phyloP scores from a whole-genome alignment of 2,113 vertebrate species.

The Miniopterus natalensis region DNA sequence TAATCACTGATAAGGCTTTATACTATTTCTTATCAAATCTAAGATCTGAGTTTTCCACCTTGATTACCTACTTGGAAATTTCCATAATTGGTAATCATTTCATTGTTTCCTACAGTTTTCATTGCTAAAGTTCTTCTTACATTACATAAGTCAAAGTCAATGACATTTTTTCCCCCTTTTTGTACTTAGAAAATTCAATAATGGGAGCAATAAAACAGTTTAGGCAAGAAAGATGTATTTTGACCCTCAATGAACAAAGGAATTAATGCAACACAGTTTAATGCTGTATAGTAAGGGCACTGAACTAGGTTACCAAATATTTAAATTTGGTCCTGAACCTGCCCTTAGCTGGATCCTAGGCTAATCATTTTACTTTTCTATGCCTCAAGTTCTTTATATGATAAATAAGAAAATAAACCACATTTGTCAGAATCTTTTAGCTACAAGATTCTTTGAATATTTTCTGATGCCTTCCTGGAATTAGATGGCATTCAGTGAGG shows the following conservation, averaged over 20 bases:
- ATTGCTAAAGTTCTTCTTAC: neutral
- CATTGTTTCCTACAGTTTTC: neutral
- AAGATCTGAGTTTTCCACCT: conserved; percentile 53
- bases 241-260: conserved; percentile 19
- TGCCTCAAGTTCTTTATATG: neutral
- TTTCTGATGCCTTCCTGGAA: neutral
- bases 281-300: neutral
- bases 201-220: neutral
- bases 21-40: conserved; percentile 6
- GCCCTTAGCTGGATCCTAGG: neutral
- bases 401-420: neutral
- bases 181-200: conserved; percentile 28
- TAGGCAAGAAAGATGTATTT: neutral
- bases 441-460: neutral
- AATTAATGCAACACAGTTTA: neutral
- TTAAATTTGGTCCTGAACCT: neutral
- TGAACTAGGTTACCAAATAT: neutral
- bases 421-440: neutral
- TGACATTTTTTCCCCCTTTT: neutral
- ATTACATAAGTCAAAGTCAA: neutral
- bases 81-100: neutral
- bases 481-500: neutral
- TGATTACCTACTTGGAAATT: conserved; percentile 51
- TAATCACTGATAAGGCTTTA: neutral
- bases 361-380: neutral